A percentile compares a stretch with the other conserved stretches of the same genome.
Evolutionary conservation across 1,140 invertebrate genomes (phyloP).

Genomic region (Protaetia brevitarsis): DNA sequence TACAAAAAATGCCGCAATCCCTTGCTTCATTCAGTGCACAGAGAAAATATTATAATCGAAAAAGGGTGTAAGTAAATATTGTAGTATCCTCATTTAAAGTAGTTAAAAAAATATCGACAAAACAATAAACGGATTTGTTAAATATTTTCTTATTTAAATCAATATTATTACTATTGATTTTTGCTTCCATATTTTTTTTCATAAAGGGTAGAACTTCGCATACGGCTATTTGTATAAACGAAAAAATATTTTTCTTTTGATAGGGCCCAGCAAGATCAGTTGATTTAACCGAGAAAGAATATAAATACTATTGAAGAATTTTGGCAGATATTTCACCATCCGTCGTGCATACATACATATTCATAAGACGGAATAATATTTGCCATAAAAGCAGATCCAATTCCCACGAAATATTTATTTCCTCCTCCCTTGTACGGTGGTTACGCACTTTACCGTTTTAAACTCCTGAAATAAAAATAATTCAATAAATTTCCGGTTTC

Average conservation of each 20-base stretch:
- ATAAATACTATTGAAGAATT: neutral
- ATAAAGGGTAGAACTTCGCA: too few relatives aligned
- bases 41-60: too few relatives aligned
- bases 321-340: neutral
- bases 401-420: neutral
- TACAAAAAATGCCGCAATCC: neutral
- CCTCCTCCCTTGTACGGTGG: neutral
- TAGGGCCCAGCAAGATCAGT: neutral
- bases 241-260: neutral
- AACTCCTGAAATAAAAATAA: neutral
- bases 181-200: too few relatives aligned
- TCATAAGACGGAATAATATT: constrained; percentile 13
- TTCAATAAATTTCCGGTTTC: neutral
- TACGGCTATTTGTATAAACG: too few relatives aligned
- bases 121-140: too few relatives aligned
- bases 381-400: neutral
- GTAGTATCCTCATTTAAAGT: too few relatives aligned
- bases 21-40: too few relatives aligned
- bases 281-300: neutral
- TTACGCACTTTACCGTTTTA: neutral
- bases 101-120: too few relatives aligned
- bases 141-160: too few relatives aligned
- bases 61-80: too few relatives aligned
- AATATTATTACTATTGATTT: too few relatives aligned
- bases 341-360: neutral